These are phyloP conservation scores for Oophaga pumilio DNA, from an alignment of 2,113 vertebrate genomes.

Conservation along the genomic window DNA sequence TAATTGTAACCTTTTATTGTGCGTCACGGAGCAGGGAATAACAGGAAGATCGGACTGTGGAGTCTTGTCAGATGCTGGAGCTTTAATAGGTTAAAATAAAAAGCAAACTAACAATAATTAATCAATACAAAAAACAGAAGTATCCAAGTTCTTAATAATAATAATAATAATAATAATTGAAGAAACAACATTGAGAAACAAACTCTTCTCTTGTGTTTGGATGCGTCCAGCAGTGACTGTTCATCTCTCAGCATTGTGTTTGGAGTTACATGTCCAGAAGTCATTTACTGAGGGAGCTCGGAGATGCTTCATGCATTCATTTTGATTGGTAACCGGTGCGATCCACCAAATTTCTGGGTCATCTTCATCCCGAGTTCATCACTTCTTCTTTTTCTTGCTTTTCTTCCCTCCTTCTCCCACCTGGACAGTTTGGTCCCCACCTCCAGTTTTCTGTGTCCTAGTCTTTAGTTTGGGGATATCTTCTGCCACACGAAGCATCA, in stretches of 20 bases:
- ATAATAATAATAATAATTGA: neutral
- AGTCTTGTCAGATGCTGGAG: no score
- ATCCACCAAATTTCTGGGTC: neutral
- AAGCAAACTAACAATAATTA: neutral
- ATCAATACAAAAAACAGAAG: neutral
- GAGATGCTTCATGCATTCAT: neutral
- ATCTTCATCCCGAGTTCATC: constrained; percentile 51
- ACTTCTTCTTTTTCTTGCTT: constrained; percentile 96
- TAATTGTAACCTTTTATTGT: neutral
- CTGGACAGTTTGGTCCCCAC: constrained; percentile 82
- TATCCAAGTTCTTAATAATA: neutral
- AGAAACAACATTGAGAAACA: neutral
- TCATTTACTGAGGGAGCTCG: neutral
- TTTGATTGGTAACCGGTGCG: neutral
- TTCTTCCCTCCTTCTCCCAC: constrained; percentile 94
- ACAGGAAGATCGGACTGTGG: no score
- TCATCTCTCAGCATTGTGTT: neutral
- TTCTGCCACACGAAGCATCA: constrained; percentile 94
- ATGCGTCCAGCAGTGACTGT: neutral
- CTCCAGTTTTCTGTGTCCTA: constrained; percentile 88
- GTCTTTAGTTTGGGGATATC: constrained; percentile 98
- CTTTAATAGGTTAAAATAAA: no score
- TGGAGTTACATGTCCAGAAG: no score
- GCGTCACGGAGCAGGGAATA: neutral
- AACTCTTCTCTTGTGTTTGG: neutral